These are phyloP conservation scores for Emydoidea blandingii DNA, from an alignment of 2,797 vertebrate genomes.

Conservation along the genomic window DNA sequence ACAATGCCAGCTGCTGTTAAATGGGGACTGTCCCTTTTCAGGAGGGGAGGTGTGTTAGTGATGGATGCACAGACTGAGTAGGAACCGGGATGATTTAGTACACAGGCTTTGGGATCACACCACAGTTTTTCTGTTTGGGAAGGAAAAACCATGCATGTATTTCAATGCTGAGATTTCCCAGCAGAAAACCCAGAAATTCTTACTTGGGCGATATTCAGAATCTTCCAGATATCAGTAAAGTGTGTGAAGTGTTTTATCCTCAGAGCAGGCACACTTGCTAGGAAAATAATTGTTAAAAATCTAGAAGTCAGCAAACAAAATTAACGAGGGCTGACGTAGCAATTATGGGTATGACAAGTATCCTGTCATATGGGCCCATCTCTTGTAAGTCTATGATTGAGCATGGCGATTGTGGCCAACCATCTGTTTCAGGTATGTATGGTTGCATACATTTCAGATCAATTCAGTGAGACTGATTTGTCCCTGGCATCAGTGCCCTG, in stretches of 20 bases:
- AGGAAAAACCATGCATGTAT: rapidly evolving
- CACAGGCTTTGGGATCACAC: not conserved
- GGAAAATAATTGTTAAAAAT: slow-evolving; percentile 47
- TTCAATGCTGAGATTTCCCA: not conserved
- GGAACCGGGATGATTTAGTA: not conserved
- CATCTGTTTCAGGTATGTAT: rapidly evolving
- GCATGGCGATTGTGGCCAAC: not conserved
- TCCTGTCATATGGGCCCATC: not conserved
- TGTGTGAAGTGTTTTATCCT: not conserved
- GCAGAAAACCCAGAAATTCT: not conserved
- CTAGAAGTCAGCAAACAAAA: slow-evolving; percentile 41
- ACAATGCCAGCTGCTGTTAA: not conserved
- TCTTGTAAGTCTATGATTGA: not conserved
- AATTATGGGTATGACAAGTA: rapidly evolving
- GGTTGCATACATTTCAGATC: rapidly evolving
- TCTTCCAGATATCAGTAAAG: slow-evolving; percentile 26
- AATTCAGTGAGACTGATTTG: not conserved
- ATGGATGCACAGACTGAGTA: not conserved
- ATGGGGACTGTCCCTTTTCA: not conserved
- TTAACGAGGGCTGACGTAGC: not conserved
- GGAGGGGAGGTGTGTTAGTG: no score
- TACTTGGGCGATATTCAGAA: rapidly evolving
- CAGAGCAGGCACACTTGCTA: not conserved
- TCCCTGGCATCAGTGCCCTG: not conserved
- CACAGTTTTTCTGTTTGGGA: not conserved